Conservation (phyloP, 2,888 invertebrate genomes). For the Digitonthophagus gazella region DNA sequence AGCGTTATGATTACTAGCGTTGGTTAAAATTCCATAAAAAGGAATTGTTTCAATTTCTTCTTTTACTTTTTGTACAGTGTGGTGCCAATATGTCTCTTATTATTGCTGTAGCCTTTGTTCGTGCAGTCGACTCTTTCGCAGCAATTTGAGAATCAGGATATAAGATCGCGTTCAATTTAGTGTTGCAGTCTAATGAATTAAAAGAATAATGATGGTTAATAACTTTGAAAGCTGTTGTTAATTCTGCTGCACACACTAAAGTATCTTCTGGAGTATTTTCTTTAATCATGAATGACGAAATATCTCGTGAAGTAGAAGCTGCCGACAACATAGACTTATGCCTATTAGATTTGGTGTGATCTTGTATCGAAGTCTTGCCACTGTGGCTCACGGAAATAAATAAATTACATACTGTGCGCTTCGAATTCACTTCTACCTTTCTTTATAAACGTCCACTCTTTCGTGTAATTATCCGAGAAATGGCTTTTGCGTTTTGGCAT, state of each 20-base stretch:
- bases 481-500: too few species aligned
- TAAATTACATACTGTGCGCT: too few species aligned
- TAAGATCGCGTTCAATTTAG: slow-evolving; percentile 1
- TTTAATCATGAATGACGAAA: background rate
- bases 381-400: background rate
- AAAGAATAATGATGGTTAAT: background rate
- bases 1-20: slow-evolving; percentile 36
- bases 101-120: slow-evolving; percentile 22
- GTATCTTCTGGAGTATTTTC: slow-evolving; percentile 2
- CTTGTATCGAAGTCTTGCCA: background rate
- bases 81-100: slow-evolving; percentile 16
- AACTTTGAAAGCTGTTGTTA: slow-evolving; percentile 1
- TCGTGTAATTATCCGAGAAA: too few species aligned
- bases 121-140: slow-evolving; percentile 8
- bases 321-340: slow-evolving; percentile 1
- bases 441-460: too few species aligned
- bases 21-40: slow-evolving; percentile 32
- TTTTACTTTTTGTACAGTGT: background rate
- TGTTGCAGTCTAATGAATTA: background rate
- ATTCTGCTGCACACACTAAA: slow-evolving; percentile 15
- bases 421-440: too few species aligned
- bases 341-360: background rate
- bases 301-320: slow-evolving; percentile 4
- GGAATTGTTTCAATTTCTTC: slow-evolving; percentile 21
- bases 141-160: slow-evolving; percentile 5